These are phyloP conservation scores for Mercenaria mercenaria DNA, from an alignment of 1,140 invertebrate genomes.

Conservation along the genomic window DNA sequence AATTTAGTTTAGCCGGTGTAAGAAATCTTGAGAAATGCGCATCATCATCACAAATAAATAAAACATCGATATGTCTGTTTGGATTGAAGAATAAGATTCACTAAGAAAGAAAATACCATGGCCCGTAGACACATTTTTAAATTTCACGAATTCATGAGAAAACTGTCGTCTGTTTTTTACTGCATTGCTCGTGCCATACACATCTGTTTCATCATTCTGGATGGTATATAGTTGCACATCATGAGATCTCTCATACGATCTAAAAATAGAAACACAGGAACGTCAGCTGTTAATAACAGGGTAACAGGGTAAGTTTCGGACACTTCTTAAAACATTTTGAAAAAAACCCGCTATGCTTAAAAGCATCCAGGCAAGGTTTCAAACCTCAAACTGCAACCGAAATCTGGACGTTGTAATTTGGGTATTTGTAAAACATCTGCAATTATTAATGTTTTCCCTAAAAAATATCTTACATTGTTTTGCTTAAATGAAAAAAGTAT, in stretches of 20 bases:
- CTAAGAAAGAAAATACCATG: not conserved
- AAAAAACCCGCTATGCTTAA: too few relatives aligned
- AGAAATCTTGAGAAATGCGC: not conserved
- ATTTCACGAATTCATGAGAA: not conserved
- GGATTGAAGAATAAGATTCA: not conserved
- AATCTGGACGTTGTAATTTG: too few relatives aligned
- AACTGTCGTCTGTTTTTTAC: not conserved
- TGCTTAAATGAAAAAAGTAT: too few relatives aligned
- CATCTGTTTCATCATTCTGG: not conserved
- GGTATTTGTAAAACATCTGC: too few relatives aligned
- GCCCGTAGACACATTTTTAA: not conserved
- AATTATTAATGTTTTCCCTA: too few relatives aligned
- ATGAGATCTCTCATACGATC: conserved; percentile 36
- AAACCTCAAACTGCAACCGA: too few relatives aligned
- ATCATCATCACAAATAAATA: not conserved
- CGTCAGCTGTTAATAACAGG: too few relatives aligned
- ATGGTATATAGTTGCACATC: conserved; percentile 30
- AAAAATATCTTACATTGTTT: too few relatives aligned
- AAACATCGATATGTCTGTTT: not conserved
- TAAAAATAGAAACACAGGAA: not conserved
- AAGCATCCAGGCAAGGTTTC: too few relatives aligned
- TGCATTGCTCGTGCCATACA: conserved; percentile 20
- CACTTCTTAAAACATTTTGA: too few relatives aligned
- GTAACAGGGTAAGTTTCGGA: too few relatives aligned
- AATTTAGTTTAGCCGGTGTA: not conserved